Conservation (phyloP, 2,888 invertebrate species). For the Sepioteuthis lessoniana region DNA sequence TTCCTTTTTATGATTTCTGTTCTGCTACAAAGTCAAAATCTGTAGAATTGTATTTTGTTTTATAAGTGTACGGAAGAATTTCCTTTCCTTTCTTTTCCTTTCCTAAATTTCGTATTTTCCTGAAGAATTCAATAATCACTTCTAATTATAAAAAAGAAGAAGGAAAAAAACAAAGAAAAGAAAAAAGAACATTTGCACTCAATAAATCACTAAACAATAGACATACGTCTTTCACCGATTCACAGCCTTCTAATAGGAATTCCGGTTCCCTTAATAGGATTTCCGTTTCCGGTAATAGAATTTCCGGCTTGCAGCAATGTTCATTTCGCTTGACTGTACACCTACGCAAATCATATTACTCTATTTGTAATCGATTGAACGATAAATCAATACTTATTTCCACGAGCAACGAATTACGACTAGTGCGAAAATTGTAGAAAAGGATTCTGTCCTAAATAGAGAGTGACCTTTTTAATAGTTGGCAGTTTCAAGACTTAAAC, state of each 20-base stretch:
- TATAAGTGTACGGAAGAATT: neutral
- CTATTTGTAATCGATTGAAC: neutral
- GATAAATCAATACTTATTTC: neutral
- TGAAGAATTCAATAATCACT: neutral
- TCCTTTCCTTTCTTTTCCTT: too few species aligned
- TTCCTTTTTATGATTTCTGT: too few species aligned
- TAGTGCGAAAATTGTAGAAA: neutral
- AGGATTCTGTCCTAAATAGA: neutral
- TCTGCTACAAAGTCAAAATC: neutral
- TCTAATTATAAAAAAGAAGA: neutral
- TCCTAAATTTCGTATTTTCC: too few species aligned
- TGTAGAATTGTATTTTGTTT: neutral
- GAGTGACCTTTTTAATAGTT: neutral
- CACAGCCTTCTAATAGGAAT: neutral
- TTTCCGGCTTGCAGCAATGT: neutral
- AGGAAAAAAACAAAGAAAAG: neutral
- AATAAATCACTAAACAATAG: neutral
- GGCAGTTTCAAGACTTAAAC: neutral
- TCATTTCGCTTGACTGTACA: neutral
- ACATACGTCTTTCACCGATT: neutral
- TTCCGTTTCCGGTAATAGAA: constrained; percentile 33
- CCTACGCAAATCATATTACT: neutral
- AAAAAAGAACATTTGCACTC: neutral
- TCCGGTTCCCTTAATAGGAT: neutral
- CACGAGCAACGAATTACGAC: neutral